Percentiles rank a stretch among this genome's conserved stretches.
phyloP scores from a whole-genome alignment of 2,888 invertebrate genomes.

The Acleris emargana region DNA sequence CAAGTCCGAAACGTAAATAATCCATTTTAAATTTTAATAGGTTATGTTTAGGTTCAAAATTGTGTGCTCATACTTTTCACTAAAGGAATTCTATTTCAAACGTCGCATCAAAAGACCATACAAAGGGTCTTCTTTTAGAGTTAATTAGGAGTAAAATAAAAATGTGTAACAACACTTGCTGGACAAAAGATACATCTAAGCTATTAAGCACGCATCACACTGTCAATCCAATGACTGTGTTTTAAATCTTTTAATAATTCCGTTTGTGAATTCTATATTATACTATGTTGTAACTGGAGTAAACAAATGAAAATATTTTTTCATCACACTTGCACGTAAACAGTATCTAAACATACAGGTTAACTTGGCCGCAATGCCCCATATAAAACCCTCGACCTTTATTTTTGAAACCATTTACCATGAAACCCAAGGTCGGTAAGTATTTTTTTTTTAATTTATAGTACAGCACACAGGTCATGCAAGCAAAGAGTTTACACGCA shows the following conservation, averaged over 20 bases:
- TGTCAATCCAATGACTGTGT: not conserved
- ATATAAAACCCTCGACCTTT: no score
- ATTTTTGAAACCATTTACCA: no score
- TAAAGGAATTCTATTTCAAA: slow-evolving; percentile 9
- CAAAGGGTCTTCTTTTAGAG: slow-evolving; percentile 19
- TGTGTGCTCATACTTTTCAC: not conserved
- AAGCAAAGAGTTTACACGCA: no score
- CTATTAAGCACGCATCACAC: slow-evolving; percentile 17
- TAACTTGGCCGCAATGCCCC: no score
- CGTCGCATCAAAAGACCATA: not conserved
- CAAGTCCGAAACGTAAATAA: slow-evolving; percentile 41
- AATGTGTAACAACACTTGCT: slow-evolving; percentile 58
- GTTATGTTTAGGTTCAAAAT: not conserved
- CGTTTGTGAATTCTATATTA: no score
- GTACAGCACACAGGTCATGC: no score
- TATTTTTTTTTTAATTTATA: no score
- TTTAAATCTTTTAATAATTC: not conserved
- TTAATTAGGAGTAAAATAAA: slow-evolving; percentile 49
- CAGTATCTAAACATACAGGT: no score
- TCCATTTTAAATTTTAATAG: not conserved
- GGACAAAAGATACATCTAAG: slow-evolving; percentile 42
- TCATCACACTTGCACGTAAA: no score
- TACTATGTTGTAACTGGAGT: no score
- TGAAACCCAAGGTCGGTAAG: no score
- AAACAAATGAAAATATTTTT: no score